phyloP scores from a whole-genome alignment of 2,113 vertebrate species.

The Emydura subglobosa region DNA sequence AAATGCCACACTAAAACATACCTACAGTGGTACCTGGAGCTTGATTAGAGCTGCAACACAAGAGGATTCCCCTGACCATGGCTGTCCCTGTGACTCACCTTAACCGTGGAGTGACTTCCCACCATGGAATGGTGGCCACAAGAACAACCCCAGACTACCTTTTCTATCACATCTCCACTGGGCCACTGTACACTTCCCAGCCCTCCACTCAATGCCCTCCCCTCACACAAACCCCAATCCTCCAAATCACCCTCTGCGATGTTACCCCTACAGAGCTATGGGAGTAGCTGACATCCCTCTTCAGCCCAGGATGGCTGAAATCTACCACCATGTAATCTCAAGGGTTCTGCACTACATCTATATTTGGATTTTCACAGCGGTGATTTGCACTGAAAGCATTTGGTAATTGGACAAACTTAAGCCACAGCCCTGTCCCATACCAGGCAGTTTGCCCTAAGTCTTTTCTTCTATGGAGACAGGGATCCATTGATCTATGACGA shows the following conservation, averaged over 20 bases:
- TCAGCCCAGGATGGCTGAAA: neutral
- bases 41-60: neutral
- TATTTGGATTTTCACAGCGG: neutral
- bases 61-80: neutral
- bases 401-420: neutral
- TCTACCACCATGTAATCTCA: neutral
- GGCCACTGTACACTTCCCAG: neutral
- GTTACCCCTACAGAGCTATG: neutral
- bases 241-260: neutral
- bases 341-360: neutral
- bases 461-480: neutral
- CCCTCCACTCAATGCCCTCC: neutral
- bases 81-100: neutral
- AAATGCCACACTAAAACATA: neutral
- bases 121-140: neutral
- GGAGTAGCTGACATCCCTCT: neutral
- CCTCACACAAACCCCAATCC: neutral
- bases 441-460: neutral
- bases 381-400: neutral
- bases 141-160: neutral
- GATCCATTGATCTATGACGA: slow-evolving; percentile 24
- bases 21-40: neutral
- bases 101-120: neutral
- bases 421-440: neutral
- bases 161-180: neutral